A percentile compares a stretch with the other conserved stretches of the same genome.
phyloP scores from a whole-genome alignment of 2,113 vertebrate genomes.

The Sinocyclocheilus grahami region DNA sequence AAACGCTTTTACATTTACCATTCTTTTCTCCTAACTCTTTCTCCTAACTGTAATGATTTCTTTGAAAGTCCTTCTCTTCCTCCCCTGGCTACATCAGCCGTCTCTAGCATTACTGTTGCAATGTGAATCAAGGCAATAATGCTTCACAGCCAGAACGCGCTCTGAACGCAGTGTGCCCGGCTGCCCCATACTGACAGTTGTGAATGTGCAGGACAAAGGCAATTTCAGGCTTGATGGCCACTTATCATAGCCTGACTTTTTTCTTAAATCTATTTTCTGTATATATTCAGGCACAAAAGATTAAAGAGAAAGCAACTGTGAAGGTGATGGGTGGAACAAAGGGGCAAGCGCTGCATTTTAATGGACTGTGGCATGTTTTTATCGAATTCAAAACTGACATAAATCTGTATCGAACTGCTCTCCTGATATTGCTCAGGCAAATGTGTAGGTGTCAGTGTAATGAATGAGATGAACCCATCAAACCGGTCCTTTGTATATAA shows the following conservation, averaged over 20 bases:
- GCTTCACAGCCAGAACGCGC: conserved; percentile 14
- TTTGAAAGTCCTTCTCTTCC: conserved; percentile 11
- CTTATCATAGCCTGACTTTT: not conserved
- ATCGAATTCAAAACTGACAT: not conserved
- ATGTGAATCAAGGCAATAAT: conserved; percentile 20
- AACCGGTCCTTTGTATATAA: not conserved
- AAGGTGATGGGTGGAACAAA: not conserved
- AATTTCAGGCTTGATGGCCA: conserved; percentile 14
- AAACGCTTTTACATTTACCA: conserved; percentile 67
- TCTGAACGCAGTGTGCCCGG: conserved; percentile 4
- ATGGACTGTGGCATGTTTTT: not conserved
- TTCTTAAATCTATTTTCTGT: not conserved
- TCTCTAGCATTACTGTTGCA: conserved; percentile 38
- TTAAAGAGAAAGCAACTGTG: not conserved
- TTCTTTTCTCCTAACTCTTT: conserved; percentile 30
- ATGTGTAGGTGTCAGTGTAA: conserved; percentile 1
- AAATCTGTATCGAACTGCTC: not conserved
- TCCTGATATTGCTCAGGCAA: not conserved
- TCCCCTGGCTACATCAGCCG: conserved; percentile 29
- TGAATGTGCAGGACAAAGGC: conserved; percentile 24
- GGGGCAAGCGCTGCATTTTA: no score
- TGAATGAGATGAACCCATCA: conserved; percentile 11
- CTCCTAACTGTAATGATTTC: conserved; percentile 25
- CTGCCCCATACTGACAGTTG: not conserved
- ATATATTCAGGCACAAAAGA: conserved; percentile 4